Base-by-base conservation (phyloP, 2,888 invertebrate species). In the Ethmia dodecea region DNA sequence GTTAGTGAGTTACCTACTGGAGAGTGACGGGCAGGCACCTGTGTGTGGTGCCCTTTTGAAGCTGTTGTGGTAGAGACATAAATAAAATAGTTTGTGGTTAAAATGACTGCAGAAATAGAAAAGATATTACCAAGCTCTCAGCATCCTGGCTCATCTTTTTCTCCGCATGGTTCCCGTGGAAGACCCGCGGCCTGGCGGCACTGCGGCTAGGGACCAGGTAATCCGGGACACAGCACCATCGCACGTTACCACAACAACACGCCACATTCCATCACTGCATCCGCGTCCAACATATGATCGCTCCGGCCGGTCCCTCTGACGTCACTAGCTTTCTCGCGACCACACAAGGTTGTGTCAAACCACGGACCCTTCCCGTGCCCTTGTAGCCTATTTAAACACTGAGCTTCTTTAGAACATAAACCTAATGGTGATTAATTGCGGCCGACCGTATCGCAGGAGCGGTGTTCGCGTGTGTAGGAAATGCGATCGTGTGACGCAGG, bases 101-200 rank as follows among this genome's bases (percentile, higher is more conserved):
- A 18, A 18, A 18, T 18, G n/a, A n/a, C n/a, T n/a, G n/a, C 18
- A 40, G 63, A 59, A 60, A 63, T 58, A 55, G 65, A 75, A 80
- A 54, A 81, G 72, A 84, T 81, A 86, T 84, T 86, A 90, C 90
- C 90, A 91, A 90, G 88, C 90, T 90, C 87, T 90, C 90, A 64
- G 89, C 90, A 90, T 90, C 90, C 74, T 87, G 81, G 88, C 87
- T 91, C 90, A 91, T 91, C 89, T 88, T 90, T 90, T 89, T 86
- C 88, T 88, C 83, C 88, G 81, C 90, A 90, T 91, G 88, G 86
- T 89, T 81, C 74, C 60, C 70, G 70, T 59, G 48, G 60, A 67
- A 60, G 64, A 73, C 61, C 73, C 70, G 78, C 80, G 75, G 76
- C 70, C 57, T 51, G 69, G 61, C 67, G 73, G 73, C 64, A 65